A percentile compares a stretch with the other conserved stretches of the same genome.
These are phyloP conservation scores for Mya arenaria DNA, from an alignment of 1,140 invertebrate genomes.

Conservation along the genomic window DNA sequence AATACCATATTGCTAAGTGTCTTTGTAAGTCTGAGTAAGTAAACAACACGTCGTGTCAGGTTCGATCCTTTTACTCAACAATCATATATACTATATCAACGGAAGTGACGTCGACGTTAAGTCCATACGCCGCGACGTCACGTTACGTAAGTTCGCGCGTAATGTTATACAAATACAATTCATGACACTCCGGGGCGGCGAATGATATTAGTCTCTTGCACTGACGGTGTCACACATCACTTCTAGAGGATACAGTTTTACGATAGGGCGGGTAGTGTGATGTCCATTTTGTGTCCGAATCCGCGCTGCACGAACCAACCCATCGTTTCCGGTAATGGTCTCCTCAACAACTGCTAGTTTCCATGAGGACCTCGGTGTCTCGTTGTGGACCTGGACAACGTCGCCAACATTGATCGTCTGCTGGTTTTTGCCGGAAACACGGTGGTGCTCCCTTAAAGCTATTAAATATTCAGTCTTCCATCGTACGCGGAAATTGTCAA, in stretches of 20 bases:
- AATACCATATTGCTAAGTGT: too few species aligned
- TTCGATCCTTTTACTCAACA: too few species aligned
- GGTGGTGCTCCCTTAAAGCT: not conserved
- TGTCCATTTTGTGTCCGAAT: not conserved
- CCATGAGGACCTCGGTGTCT: not conserved
- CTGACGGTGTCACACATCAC: conserved; percentile 2
- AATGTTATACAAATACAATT: too few species aligned
- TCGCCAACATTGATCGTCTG: conserved; percentile 13
- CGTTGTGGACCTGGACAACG: conserved; percentile 38
- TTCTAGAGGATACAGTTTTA: conserved; percentile 17
- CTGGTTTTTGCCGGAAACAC: not conserved
- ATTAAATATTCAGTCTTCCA: conserved; percentile 2
- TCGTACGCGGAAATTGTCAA: not conserved
- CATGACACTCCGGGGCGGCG: too few species aligned
- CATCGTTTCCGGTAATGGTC: not conserved
- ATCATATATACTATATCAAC: too few species aligned
- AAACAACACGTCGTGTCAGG: too few species aligned
- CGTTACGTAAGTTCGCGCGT: too few species aligned
- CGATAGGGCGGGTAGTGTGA: not conserved
- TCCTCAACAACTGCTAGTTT: not conserved
- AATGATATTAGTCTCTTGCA: too few species aligned
- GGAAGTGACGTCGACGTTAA: too few species aligned
- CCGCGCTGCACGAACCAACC: not conserved
- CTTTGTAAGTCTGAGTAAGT: too few species aligned
- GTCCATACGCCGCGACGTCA: too few species aligned